Base-by-base conservation (phyloP, 2,113 vertebrate species). In the Gallinago undulata region DNA sequence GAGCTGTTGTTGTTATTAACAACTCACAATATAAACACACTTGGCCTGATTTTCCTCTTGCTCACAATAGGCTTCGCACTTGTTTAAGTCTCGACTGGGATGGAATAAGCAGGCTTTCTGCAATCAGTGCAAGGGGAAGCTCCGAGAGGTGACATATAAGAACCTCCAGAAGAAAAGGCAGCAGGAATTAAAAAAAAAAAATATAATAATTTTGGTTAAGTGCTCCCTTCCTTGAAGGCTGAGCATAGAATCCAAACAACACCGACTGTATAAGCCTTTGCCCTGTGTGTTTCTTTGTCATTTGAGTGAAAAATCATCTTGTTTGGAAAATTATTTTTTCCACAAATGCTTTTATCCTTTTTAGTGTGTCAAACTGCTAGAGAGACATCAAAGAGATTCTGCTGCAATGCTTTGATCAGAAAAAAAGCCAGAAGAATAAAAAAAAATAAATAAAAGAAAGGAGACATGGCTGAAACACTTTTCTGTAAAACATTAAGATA, bases 311-410 rank as follows among this genome's bases (percentile, higher is more conserved):
- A 94, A 90, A 91, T 59, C 27, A 19, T 48, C 63, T 83, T 75
- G 47, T 88, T 88, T 59, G 33, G 77, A 91, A 87, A 90, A 75
- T 35, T 39, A 19, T 72, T 68, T 91, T 82, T 89, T 79, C 47
- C 39, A 72, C 43, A 87, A 86, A 64, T 41, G 43, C 15, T 45
- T 79, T 96, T 79, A 74, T 76, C 45, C 14, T 77, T 77, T 92
- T 74, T 19, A 62, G 7, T 72, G 24, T 76, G 83, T 92, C 84
- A 94, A 89, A 81, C 64, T 91, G 55, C 51, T 67, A 75, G 37
- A 78, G 48, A 75, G 47, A 79, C 83, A 96, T 94, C 93, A 96
- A 96, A 95, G 90, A 74, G 30, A 69, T 55, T 87, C 80, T 92
- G 69, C 93, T 60, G 47, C 77, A 76, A 60, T 64, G 39, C 84